Percentiles rank a stretch among this genome's conserved stretches.
Conservation (phyloP, 2,797 vertebrate genomes). For the Otus scops region DNA sequence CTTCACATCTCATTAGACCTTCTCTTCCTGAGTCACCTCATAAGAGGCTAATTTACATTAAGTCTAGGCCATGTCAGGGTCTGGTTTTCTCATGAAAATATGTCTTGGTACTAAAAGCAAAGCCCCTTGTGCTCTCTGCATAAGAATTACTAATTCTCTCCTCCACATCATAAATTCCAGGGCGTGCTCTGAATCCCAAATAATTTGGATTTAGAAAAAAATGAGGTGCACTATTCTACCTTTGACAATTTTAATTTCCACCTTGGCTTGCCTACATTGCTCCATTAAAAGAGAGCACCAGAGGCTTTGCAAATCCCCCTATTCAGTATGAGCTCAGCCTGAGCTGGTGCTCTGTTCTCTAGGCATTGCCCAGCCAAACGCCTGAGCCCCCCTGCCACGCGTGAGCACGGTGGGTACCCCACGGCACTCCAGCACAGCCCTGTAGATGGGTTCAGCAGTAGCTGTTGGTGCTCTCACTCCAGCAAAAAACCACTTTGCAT, state of each 20-base stretch:
- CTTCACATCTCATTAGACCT: constrained; percentile 44
- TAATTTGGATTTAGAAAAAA: background rate
- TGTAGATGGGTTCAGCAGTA: fast-evolving
- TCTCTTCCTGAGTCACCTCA: background rate
- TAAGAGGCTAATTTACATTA: constrained; percentile 22
- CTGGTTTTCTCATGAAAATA: constrained; percentile 29
- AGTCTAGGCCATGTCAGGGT: background rate
- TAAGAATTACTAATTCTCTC: background rate
- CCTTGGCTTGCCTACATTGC: background rate
- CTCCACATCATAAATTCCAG: constrained; percentile 16
- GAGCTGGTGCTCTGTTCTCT: background rate
- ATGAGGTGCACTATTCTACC: background rate
- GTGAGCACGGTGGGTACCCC: background rate
- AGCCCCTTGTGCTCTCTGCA: background rate
- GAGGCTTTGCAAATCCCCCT: background rate
- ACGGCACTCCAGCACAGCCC: background rate
- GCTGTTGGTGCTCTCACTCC: background rate
- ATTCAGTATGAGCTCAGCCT: background rate
- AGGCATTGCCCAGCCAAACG: background rate
- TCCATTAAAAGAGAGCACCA: background rate
- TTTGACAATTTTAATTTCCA: background rate
- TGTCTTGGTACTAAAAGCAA: background rate
- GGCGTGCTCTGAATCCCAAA: constrained; percentile 21
- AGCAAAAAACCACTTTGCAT: background rate
- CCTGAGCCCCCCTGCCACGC: fast-evolving